Evolutionary conservation across 2,797 vertebrate genomes (phyloP).

Genomic region (Sibirionetta formosa): DNA sequence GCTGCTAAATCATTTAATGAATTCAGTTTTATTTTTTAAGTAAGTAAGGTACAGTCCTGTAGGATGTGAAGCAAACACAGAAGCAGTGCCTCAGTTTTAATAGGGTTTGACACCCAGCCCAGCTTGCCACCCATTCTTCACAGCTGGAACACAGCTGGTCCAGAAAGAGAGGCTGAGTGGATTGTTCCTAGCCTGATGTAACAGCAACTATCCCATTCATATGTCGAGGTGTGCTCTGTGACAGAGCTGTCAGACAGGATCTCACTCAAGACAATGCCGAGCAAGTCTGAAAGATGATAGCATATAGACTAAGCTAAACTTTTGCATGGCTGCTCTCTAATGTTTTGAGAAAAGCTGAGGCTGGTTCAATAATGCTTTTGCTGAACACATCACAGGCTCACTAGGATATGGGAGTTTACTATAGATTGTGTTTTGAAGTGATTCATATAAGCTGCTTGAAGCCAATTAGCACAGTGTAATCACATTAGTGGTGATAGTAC

Average conservation of each 20-base stretch:
- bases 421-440: not conserved
- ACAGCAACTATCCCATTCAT: not conserved
- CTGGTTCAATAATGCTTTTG: not conserved
- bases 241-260: fast-evolving
- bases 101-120: not conserved
- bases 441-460: conserved; percentile 28
- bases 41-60: not conserved
- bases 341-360: not conserved
- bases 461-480: conserved; percentile 42
- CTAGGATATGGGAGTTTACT: not conserved
- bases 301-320: not conserved
- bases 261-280: not conserved
- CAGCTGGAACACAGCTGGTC: conserved; percentile 2
- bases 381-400: not conserved
- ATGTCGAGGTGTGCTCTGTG: fast-evolving
- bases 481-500: not conserved
- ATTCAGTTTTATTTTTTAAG: not conserved
- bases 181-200: not conserved
- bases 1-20: not conserved
- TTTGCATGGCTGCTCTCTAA: not conserved
- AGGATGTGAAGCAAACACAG: not conserved
- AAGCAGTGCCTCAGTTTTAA: conserved; percentile 7
- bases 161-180: not conserved
- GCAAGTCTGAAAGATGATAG: not conserved
- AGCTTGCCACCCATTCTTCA: not conserved